Evolutionary conservation across 2,888 invertebrate genomes (phyloP).

Genomic region (Heliothis peltigera): DNA sequence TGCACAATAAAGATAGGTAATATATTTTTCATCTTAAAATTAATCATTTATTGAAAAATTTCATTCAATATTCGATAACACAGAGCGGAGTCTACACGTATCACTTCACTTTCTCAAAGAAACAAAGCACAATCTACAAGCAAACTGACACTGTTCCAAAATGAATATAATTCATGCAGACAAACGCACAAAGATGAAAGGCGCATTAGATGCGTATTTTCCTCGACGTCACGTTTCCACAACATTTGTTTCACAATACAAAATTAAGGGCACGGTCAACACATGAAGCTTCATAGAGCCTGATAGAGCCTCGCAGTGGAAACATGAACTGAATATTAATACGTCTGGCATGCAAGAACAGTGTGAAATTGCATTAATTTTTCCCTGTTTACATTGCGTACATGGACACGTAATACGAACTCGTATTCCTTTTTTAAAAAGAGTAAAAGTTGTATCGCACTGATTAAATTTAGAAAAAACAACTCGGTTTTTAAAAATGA

Average conservation of each 20-base stretch:
- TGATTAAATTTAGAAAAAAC: conserved; percentile 12
- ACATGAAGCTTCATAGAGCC: conserved; percentile 33
- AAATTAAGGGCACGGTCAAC: conserved; percentile 56
- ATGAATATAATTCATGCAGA: conserved; percentile 34
- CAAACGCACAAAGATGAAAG: conserved; percentile 19
- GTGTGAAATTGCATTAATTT: conserved; percentile 63
- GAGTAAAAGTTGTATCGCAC: conserved; percentile 15
- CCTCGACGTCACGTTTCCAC: conserved; percentile 33
- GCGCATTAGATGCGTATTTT: conserved; percentile 34
- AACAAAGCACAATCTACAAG: neutral
- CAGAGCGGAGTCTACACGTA: neutral
- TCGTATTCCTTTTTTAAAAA: conserved; percentile 7
- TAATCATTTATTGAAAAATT: too few species aligned
- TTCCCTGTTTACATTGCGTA: conserved; percentile 47
- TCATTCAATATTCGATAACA: too few species aligned
- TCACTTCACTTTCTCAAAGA: neutral
- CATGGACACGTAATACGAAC: conserved; percentile 22
- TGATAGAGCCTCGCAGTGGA: conserved; percentile 46
- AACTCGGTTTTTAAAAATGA: neutral
- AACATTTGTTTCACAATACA: conserved; percentile 54
- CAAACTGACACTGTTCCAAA: conserved; percentile 14
- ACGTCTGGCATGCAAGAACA: conserved; percentile 44
- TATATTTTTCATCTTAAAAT: too few species aligned
- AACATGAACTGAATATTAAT: conserved; percentile 60
- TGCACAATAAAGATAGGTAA: too few species aligned